Conservation (phyloP, 2,888 invertebrate genomes). For the Lathronympha strigana region DNA sequence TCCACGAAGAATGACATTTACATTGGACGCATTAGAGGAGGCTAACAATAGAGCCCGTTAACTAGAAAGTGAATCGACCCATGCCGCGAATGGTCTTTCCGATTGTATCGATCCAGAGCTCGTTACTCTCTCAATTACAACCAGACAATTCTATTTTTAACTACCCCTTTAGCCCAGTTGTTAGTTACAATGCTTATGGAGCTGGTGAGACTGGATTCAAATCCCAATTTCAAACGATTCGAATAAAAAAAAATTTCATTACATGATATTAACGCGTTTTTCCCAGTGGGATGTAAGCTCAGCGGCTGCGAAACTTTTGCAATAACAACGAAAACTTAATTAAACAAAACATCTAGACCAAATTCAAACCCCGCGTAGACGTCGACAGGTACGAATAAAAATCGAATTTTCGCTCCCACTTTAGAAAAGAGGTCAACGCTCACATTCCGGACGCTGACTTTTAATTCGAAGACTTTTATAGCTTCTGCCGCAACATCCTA, state of each 20-base stretch:
- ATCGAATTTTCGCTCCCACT: conserved; percentile 49
- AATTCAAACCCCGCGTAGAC: conserved; percentile 41
- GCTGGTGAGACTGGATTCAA: background rate
- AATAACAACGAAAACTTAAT: conserved; percentile 38
- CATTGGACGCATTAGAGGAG: conserved; percentile 73
- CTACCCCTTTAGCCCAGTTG: background rate
- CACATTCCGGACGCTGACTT: conserved; percentile 64
- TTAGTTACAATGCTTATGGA: background rate
- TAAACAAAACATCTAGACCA: conserved; percentile 38
- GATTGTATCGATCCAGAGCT: conserved; percentile 74
- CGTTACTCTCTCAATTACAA: conserved; percentile 75
- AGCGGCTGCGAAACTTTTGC: conserved; percentile 24
- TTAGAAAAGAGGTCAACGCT: conserved; percentile 63
- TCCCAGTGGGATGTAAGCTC: conserved; percentile 1
- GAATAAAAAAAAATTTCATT: conserved; percentile 14
- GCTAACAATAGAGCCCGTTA: conserved; percentile 73
- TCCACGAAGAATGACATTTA: conserved; percentile 64
- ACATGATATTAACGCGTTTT: background rate
- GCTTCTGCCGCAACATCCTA: conserved; percentile 72
- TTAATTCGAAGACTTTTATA: conserved; percentile 75
- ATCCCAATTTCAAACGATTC: background rate
- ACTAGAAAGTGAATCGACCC: conserved; percentile 77
- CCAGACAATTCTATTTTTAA: conserved; percentile 59
- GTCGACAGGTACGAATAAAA: conserved; percentile 46
- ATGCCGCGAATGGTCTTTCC: conserved; percentile 70